A percentile compares a stretch with the other conserved stretches of the same genome.
phyloP scores from a whole-genome alignment of 1,140 invertebrate species.

The Lerema accius region DNA sequence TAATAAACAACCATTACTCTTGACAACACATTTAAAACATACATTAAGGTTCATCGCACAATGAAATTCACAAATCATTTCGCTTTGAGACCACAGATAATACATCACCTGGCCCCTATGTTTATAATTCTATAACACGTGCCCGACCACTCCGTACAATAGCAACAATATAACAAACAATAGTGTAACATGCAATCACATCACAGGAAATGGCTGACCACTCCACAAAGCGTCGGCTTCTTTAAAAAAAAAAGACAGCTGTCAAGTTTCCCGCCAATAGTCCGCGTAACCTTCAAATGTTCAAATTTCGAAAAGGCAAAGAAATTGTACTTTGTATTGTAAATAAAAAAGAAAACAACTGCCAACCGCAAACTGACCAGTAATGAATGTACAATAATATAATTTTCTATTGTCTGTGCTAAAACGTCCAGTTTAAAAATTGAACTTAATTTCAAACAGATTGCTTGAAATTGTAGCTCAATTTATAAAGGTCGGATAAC shows the following conservation, averaged over 20 bases:
- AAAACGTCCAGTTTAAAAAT: constrained; percentile 4
- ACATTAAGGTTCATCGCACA: not conserved
- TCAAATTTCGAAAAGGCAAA: constrained; percentile 28
- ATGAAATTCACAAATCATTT: constrained; percentile 21
- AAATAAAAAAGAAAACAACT: constrained; percentile 44
- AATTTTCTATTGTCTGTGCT: constrained; percentile 36
- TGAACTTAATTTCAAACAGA: not conserved
- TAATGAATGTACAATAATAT: constrained; percentile 50
- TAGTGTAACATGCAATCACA: constrained; percentile 40
- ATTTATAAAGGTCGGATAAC: not conserved
- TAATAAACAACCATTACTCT: not conserved
- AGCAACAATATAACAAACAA: constrained; percentile 36
- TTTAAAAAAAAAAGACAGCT: constrained; percentile 45
- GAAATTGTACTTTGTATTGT: constrained; percentile 39
- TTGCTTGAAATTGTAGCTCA: not conserved
- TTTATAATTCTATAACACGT: constrained; percentile 47
- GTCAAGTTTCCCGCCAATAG: constrained; percentile 46
- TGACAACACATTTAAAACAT: not conserved
- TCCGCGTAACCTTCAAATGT: constrained; percentile 17
- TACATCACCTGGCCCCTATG: constrained; percentile 35
- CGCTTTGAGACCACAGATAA: not conserved
- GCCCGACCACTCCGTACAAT: constrained; percentile 37
- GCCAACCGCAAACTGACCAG: constrained; percentile 52
- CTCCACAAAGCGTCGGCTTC: constrained; percentile 32
- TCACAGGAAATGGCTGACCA: constrained; percentile 47